These are phyloP conservation scores for Pyrrhia umbra DNA, from an alignment of 2,888 invertebrate genomes.

Conservation along the genomic window DNA sequence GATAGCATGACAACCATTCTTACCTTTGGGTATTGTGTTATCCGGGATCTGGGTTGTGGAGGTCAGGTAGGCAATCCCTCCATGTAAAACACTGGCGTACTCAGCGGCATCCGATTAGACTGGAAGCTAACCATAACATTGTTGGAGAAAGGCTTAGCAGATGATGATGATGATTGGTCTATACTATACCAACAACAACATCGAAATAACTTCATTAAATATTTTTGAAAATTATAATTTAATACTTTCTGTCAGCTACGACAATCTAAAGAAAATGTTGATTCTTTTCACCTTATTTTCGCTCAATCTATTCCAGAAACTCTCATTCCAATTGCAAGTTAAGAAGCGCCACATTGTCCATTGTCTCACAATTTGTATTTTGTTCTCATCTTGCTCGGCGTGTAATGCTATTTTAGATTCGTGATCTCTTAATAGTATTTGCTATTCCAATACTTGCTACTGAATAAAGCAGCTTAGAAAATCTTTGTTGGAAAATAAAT, in stretches of 20 bases:
- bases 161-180: no score
- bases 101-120: no score
- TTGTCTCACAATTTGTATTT: constrained; percentile 76
- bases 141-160: no score
- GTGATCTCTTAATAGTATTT: constrained; percentile 85
- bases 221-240: no score
- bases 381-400: constrained; percentile 71
- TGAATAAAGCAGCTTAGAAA: constrained; percentile 67
- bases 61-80: no score
- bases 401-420: constrained; percentile 83
- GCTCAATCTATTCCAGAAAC: constrained; percentile 37
- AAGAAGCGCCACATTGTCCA: constrained; percentile 70
- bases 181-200: no score
- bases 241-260: not conserved
- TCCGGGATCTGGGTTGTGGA: no score
- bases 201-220: no score
- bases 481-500: constrained; percentile 62
- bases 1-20: no score
- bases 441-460: constrained; percentile 74
- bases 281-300: constrained; percentile 25
- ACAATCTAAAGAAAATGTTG: not conserved
- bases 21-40: no score
- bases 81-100: no score
- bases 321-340: constrained; percentile 61
- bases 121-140: no score